Evolutionary conservation across 1,140 invertebrate species (phyloP).

Genomic region (Scaptomyza montana): DNA sequence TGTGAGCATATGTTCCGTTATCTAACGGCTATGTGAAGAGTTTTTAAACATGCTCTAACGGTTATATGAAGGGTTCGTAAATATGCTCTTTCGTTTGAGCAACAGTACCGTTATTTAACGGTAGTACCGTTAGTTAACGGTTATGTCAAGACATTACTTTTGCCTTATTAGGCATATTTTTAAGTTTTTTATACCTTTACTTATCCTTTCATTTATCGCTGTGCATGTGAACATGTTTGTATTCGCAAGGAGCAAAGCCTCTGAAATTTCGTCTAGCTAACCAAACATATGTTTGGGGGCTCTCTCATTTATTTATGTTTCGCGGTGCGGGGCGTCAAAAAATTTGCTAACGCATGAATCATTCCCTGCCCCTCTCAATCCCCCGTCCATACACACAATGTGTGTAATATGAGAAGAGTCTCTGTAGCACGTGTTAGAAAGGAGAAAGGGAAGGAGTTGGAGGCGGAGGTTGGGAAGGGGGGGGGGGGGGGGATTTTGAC

Average conservation of each 20-base stretch:
- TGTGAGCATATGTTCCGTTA: neutral
- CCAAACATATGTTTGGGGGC: constrained; percentile 15
- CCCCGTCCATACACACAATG: neutral
- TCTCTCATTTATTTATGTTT: constrained; percentile 67
- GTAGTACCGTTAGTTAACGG: no score
- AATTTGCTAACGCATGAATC: constrained; percentile 76
- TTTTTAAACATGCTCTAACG: no score
- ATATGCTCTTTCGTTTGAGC: no score
- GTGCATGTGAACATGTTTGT: no score
- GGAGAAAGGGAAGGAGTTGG: neutral
- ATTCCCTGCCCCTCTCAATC: constrained; percentile 40
- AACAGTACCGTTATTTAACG: no score
- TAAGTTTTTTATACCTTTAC: no score
- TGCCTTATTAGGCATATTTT: no score
- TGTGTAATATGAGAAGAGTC: constrained; percentile 46
- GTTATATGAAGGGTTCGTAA: no score
- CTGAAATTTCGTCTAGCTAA: neutral
- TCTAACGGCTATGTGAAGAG: no score
- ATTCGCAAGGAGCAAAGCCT: no score
- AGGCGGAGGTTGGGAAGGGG: neutral
- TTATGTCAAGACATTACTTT: no score
- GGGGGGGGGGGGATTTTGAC: constrained; percentile 21
- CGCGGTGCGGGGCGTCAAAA: constrained; percentile 60
- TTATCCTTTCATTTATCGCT: no score
- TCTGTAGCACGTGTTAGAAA: constrained; percentile 4